Evolutionary conservation across 2,113 vertebrate genomes (phyloP).

Genomic region (Pagrus major): DNA sequence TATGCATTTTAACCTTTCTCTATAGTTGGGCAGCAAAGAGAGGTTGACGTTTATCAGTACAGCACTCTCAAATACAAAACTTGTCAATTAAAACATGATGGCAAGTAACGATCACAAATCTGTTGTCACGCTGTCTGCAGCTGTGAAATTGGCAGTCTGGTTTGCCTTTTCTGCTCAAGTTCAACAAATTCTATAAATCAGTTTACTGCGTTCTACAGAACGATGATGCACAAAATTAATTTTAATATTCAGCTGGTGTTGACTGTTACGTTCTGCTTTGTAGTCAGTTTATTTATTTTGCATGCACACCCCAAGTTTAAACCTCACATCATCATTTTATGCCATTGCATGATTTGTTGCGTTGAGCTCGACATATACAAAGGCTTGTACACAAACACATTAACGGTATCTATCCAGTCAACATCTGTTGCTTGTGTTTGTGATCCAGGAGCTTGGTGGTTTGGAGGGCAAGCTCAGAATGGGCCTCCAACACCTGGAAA

Average conservation of each 20-base stretch:
- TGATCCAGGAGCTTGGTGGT: slow-evolving; percentile 85
- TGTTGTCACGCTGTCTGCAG: neutral
- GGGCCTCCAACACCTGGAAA: slow-evolving; percentile 78
- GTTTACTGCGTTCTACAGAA: neutral
- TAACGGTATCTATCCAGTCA: neutral
- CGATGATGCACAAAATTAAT: neutral
- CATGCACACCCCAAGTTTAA: neutral
- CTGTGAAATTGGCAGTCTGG: neutral
- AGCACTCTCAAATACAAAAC: neutral
- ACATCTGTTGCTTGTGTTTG: slow-evolving; percentile 34
- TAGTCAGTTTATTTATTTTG: neutral
- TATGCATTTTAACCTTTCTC: slow-evolving; percentile 1
- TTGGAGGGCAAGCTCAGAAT: slow-evolving; percentile 85
- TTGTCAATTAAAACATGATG: neutral
- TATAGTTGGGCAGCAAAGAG: neutral
- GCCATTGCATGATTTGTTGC: neutral
- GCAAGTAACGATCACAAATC: neutral
- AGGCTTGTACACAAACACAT: neutral
- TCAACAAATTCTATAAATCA: neutral
- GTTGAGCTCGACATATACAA: neutral
- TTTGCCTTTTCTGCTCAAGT: neutral
- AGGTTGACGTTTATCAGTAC: neutral
- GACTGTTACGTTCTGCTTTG: neutral
- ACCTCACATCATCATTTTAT: neutral
- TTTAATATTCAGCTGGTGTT: neutral